These are phyloP conservation scores for Lycocorax pyrrhopterus DNA, from an alignment of 2,113 vertebrate species.

Conservation along the genomic window DNA sequence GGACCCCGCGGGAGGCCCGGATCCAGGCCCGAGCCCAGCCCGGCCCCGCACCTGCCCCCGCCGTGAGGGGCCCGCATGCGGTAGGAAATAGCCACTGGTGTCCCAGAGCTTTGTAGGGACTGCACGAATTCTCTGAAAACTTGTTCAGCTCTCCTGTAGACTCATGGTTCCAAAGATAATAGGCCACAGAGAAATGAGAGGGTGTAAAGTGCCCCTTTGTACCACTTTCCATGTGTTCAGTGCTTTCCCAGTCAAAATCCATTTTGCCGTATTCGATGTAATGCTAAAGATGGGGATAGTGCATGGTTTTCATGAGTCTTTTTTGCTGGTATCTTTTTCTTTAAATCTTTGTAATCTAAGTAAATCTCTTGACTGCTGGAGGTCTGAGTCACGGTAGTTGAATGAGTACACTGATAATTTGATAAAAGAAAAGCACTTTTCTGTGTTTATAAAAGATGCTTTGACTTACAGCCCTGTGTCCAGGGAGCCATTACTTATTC, in stretches of 20 bases:
- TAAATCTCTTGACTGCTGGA: background rate
- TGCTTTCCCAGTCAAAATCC: background rate
- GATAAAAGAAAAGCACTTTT: background rate
- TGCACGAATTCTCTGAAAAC: accelerated
- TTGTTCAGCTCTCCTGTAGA: background rate
- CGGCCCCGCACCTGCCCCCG: background rate
- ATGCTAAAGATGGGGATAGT: no score
- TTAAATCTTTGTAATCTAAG: background rate
- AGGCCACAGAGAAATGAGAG: background rate
- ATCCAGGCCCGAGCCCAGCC: background rate
- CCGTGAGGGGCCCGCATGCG: accelerated
- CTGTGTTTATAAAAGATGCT: background rate
- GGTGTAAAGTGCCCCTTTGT: accelerated
- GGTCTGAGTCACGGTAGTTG: background rate
- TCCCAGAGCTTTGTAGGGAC: accelerated
- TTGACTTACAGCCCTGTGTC: background rate
- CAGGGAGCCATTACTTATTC: background rate
- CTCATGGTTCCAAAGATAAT: accelerated
- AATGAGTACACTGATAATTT: background rate
- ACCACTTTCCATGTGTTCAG: accelerated
- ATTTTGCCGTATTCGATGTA: accelerated
- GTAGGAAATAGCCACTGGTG: accelerated
- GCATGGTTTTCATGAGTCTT: background rate
- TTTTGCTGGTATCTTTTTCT: background rate
- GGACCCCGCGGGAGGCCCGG: background rate